Base-by-base conservation (phyloP, 2,888 invertebrate genomes). In the Augochlorella aurata region DNA sequence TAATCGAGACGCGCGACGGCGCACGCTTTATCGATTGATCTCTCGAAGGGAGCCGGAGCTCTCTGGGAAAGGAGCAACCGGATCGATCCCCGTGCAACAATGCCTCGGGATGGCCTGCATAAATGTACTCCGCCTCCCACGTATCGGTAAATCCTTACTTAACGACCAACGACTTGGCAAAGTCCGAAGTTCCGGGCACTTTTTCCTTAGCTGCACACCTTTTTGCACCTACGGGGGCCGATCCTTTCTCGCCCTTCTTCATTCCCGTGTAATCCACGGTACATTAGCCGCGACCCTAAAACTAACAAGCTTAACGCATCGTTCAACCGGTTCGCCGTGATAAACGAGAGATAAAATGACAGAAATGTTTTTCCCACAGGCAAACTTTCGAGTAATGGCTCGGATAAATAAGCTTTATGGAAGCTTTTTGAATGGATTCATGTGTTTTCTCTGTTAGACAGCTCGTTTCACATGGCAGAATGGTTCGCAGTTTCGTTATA, bases 111-210 rank as follows among this genome's bases (percentile, higher is more conserved):
- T 61, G 80, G 87, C 81, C 85, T 86, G 79, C 70, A 76, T 81
- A 73, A 68, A 74, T 68, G 65, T 82, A 81, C 84, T 83, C 81
- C 77, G 76, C 74, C 74, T 61, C 38, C 49, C 75, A 78, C 87
- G 86, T 79, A 86, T 86, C 86, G 74, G 88, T 88, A 90, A 91
- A 90, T 90, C 90, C 89, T 86, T 87, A 85, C 87, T 89, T 89
- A 90, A 91, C 89, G 85, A 87, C 90, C 85, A 83, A 82, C 86
- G 80, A 84, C 87, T 85, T 79, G 84, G 73, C 81, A 83, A 88
- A 90, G 86, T 88, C 87, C 85, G 85, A 88, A 79, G 88, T 89
- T 87, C 69, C 14, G 58, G 63, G 54, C 69, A 76, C 75, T 82
- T 85, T 82, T 81, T 73, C 72, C 50, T 24, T 44, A n/a, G 65